phyloP scores from a whole-genome alignment of 2,113 vertebrate species.

The Ovibos moschatus region DNA sequence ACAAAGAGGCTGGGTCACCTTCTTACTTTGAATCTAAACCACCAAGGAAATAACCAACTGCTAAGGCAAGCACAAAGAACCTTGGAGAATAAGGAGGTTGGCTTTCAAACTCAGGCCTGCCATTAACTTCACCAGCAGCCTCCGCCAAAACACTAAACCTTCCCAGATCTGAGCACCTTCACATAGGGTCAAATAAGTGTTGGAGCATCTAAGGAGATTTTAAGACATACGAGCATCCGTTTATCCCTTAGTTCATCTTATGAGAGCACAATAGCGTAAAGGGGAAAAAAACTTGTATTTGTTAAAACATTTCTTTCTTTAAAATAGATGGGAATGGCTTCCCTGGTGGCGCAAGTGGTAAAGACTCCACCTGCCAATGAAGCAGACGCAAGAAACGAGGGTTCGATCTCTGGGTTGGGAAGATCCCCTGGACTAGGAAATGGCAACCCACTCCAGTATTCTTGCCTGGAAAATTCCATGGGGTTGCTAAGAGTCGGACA shows the following conservation, averaged over 20 bases:
- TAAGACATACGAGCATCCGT: not conserved
- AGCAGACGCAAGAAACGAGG: fast-evolving
- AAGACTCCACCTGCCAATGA: not conserved
- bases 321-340: not conserved
- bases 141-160: not conserved
- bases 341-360: not conserved
- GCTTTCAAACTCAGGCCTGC: not conserved
- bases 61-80: not conserved
- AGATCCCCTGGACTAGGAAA: not conserved
- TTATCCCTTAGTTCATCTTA: not conserved
- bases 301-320: not conserved
- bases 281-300: not conserved
- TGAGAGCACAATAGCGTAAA: not conserved
- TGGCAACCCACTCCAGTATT: not conserved
- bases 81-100: not conserved
- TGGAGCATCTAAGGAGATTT: not conserved
- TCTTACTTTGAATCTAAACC: not conserved
- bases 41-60: not conserved
- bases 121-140: not conserved
- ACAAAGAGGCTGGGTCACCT: not conserved
- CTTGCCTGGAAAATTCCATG: not conserved
- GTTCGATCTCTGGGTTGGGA: not conserved
- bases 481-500: not conserved
- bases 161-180: not conserved
- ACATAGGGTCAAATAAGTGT: not conserved